These are phyloP conservation scores for Megalopta genalis DNA, from an alignment of 1,140 invertebrate species.

Conservation along the genomic window DNA sequence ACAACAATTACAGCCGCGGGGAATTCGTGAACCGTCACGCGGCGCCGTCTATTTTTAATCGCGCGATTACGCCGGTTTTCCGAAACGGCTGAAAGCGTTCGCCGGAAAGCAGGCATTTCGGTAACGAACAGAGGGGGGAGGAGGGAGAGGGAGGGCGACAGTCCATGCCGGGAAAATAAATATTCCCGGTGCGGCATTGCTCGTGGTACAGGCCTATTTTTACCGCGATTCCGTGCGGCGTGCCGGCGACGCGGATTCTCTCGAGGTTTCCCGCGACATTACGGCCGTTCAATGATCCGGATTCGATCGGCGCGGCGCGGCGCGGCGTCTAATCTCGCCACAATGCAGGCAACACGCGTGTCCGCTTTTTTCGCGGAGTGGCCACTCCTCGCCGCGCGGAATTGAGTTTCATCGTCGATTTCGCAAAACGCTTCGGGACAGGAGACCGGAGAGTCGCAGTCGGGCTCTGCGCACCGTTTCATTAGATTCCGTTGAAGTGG, in stretches of 20 bases:
- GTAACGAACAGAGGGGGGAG: background rate
- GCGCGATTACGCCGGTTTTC: background rate
- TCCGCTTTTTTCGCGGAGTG: background rate
- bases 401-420: constrained; percentile 10
- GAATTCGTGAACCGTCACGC: background rate
- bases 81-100: background rate
- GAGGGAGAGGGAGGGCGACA: background rate
- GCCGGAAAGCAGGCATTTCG: background rate
- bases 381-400: background rate
- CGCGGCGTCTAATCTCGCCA: background rate
- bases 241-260: background rate
- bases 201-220: constrained; percentile 11
- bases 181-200: background rate
- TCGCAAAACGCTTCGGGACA: background rate
- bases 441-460: background rate
- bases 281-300: background rate
- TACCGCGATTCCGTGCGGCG: constrained; percentile 23
- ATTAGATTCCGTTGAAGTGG: constrained; percentile 24
- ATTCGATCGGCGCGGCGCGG: background rate
- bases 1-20: too few relatives aligned
- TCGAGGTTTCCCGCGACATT: background rate
- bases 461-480: constrained; percentile 7
- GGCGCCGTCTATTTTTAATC: background rate
- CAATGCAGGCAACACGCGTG: background rate
- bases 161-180: constrained; percentile 11